Conservation (phyloP, 2,888 invertebrate species). For the Choristoneura rosaceana region DNA sequence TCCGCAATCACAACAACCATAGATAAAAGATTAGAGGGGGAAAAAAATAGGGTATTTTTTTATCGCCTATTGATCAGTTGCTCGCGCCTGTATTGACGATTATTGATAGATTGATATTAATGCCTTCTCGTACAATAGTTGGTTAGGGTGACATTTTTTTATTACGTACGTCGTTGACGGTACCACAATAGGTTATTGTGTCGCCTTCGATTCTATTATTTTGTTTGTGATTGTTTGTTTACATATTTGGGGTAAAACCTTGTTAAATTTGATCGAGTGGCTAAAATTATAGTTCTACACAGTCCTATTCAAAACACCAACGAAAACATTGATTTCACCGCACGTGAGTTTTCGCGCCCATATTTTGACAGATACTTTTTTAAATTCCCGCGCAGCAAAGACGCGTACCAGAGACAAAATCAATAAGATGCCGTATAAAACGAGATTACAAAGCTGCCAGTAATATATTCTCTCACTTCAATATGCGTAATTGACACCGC, state of each 20-base stretch:
- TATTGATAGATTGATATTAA: conserved; percentile 85
- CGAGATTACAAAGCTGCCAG: conserved; percentile 39
- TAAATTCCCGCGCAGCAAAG: conserved; percentile 11
- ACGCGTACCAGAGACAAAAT: conserved; percentile 36
- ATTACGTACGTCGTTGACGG: conserved; percentile 71
- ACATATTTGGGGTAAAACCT: conserved; percentile 63
- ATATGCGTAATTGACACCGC: conserved; percentile 85
- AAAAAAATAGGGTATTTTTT: conserved; percentile 67
- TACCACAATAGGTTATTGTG: conserved; percentile 80
- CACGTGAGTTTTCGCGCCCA: conserved; percentile 41
- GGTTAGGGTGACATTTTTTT: conserved; percentile 77
- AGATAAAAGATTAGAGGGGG: conserved; percentile 73
- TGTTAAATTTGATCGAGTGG: conserved; percentile 52
- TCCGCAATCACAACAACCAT: conserved; percentile 70
- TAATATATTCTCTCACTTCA: conserved; percentile 71
- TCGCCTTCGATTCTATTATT: conserved; percentile 56
- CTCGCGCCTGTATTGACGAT: conserved; percentile 81
- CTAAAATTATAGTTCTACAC: not conserved
- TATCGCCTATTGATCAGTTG: conserved; percentile 77
- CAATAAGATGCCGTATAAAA: conserved; percentile 40
- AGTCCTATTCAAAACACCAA: not conserved
- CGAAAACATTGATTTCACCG: not conserved
- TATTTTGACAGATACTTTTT: conserved; percentile 21
- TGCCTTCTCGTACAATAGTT: conserved; percentile 52
- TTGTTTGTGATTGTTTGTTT: conserved; percentile 64